Conservation (phyloP, 2,113 vertebrate species). For the Cinclus mexicanus region DNA sequence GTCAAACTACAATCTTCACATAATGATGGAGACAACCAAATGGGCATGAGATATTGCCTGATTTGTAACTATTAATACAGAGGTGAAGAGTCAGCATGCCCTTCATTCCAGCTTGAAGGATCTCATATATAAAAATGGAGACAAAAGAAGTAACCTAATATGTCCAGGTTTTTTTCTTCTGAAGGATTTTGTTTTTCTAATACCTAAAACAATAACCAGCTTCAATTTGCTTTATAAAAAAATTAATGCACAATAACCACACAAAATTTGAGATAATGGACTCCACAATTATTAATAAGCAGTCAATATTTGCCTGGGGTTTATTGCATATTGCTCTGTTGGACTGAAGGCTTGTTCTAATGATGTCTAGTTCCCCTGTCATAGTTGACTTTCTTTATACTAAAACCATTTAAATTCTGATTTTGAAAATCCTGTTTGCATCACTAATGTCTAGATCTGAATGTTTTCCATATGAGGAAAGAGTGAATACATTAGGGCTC, state of each 20-base stretch:
- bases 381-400: background rate
- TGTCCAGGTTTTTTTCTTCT: background rate
- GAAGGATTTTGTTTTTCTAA: background rate
- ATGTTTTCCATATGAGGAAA: slow-evolving; percentile 43
- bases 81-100: background rate
- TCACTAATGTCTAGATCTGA: background rate
- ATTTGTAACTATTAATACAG: background rate
- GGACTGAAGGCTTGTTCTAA: background rate
- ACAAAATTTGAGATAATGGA: background rate
- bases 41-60: background rate
- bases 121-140: background rate
- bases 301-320: background rate
- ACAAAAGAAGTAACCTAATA: background rate
- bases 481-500: background rate
- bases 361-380: background rate
- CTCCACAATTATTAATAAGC: background rate
- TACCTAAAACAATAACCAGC: background rate
- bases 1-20: background rate
- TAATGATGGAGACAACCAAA: background rate
- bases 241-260: background rate
- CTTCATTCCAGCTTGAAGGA: background rate
- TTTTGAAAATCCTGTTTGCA: slow-evolving; percentile 7
- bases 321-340: background rate
- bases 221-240: background rate
- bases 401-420: background rate